Percentiles rank a stretch among this genome's conserved stretches.
phyloP scores from a whole-genome alignment of 92 coral and sea anemone species.

The Phenganax stokvisi region DNA sequence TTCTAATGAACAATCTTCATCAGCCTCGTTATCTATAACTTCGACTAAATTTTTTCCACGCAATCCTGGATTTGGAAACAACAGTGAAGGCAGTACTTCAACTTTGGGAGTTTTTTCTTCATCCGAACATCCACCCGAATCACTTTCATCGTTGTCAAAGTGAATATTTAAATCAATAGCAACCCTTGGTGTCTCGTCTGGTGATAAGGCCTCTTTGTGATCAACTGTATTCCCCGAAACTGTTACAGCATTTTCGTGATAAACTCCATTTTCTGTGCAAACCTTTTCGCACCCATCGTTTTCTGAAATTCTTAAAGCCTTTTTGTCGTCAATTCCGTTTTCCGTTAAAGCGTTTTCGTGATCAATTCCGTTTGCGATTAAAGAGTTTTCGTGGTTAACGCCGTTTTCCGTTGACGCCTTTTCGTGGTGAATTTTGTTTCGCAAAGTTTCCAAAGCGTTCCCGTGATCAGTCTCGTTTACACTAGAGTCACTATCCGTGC shows the following conservation, averaged over 20 bases:
- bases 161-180: background rate
- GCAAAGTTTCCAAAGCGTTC: background rate
- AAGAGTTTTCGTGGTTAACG: too few relatives aligned
- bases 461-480: background rate
- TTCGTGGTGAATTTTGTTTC: background rate
- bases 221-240: background rate
- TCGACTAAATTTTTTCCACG: background rate
- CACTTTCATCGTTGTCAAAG: background rate
- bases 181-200: background rate
- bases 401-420: too few relatives aligned
- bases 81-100: conserved; percentile 23
- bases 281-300: too few relatives aligned
- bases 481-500: background rate
- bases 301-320: too few relatives aligned
- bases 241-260: background rate
- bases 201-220: too few relatives aligned
- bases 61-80: background rate
- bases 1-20: background rate
- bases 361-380: background rate
- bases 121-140: background rate
- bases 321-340: background rate
- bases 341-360: background rate
- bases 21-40: background rate
- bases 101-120: background rate
- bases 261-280: background rate